phyloP scores from a whole-genome alignment of 1,140 invertebrate genomes.

The Littorina saxatilis region DNA sequence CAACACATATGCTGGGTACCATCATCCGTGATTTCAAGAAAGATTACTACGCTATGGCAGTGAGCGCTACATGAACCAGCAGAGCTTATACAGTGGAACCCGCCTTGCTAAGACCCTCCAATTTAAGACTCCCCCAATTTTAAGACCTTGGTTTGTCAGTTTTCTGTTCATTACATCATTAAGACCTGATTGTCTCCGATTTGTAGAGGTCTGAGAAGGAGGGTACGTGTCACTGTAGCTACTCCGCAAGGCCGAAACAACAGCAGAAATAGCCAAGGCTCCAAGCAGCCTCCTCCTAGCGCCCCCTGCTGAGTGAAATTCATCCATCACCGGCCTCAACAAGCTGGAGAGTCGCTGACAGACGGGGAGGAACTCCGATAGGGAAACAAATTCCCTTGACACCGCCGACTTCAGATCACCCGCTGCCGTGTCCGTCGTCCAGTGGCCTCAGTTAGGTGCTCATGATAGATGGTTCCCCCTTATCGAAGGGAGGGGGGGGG shows the following conservation, averaged over 20 bases:
- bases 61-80: too few relatives aligned
- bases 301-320: not conserved
- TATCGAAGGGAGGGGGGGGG: not conserved
- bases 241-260: not conserved
- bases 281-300: not conserved
- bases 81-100: too few relatives aligned
- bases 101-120: too few relatives aligned
- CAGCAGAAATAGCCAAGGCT: too few relatives aligned
- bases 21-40: too few relatives aligned
- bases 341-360: not conserved
- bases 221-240: not conserved
- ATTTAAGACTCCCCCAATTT: too few relatives aligned
- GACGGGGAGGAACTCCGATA: not conserved
- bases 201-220: not conserved
- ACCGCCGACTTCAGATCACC: not conserved
- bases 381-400: constrained; percentile 13
- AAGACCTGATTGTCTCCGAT: too few relatives aligned
- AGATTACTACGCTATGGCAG: too few relatives aligned
- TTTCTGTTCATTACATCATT: not conserved
- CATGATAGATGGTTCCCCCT: not conserved
- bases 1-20: too few relatives aligned
- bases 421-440: not conserved
- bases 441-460: not conserved
- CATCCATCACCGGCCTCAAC: constrained; percentile 9
- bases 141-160: too few relatives aligned